Base-by-base conservation (phyloP, 2,113 vertebrate genomes). In the Pycnonotus jocosus region DNA sequence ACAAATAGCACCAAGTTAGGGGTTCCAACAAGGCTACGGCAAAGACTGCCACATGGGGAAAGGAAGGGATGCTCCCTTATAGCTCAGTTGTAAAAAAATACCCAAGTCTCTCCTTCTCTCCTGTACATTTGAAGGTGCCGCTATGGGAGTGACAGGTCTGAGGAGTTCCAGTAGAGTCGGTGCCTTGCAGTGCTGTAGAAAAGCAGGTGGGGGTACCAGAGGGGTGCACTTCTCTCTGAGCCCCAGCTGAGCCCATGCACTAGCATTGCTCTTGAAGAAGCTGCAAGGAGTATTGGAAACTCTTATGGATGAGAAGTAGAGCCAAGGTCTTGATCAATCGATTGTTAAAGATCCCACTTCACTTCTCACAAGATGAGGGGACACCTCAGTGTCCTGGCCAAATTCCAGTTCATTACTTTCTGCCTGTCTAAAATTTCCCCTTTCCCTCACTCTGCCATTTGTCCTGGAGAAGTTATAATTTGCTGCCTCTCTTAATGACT, bases 391-490 rank as follows among this genome's bases (percentile, higher is more conserved):
- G 86, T 96, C 76, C 92, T 97, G 95, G 86, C 92, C 58, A 45
- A 74, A 76, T 89, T 96, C 95, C 96, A 95, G 88, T 92, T 91
- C 83, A 91, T 95, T 94, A 78, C 81, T 95, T 96, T 95, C 71
- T 93, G 65, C 40, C 61, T 6, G 2, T 88, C 86, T 92, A 80
- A 96, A 93, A 94, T 95, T 68, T 82, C 81, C 86, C 69, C 24
- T 84, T 64, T 58, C 62, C 54, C 31, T 85, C 71, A 65, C 45
- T 5, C 66, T 73, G 57, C 70, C 7, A 0, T 88, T 95, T 88
- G 82, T 86, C 73, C 73, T 76, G 73, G 50, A 81, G 92, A 90
- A 90, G 85, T 94, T 95, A 88, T 44, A 40, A n/a, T 88, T 92
- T 3, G 30, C 61, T 94, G 95, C 76, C 84, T 73, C 53, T 78